phyloP scores from a whole-genome alignment of 2,797 vertebrate genomes.

The Argyrosomus regius region DNA sequence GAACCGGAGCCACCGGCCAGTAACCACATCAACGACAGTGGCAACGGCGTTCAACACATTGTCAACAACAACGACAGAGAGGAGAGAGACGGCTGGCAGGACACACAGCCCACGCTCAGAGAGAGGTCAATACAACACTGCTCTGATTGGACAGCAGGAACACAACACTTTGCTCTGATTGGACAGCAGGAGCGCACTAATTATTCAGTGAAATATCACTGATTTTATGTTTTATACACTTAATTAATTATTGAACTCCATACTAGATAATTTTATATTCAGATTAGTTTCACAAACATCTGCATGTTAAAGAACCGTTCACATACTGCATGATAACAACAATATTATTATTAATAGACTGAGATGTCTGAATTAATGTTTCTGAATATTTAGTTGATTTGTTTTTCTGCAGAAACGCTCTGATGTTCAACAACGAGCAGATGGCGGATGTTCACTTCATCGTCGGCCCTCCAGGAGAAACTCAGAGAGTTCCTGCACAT shows the following conservation, averaged over 20 bases:
- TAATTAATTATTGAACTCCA: too few relatives aligned
- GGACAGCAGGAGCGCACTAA: neutral
- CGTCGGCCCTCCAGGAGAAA: slow-evolving; percentile 90
- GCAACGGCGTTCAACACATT: slow-evolving; percentile 73
- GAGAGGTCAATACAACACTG: slow-evolving; percentile 82
- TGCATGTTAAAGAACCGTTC: too few relatives aligned
- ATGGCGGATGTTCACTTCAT: slow-evolving; percentile 97
- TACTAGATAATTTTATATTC: too few relatives aligned
- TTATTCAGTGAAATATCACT: neutral
- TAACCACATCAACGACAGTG: slow-evolving; percentile 30
- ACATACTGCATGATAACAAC: too few relatives aligned
- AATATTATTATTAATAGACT: too few relatives aligned
- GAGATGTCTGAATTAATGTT: too few relatives aligned
- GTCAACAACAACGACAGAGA: slow-evolving; percentile 87
- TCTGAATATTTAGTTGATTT: neutral
- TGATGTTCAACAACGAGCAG: slow-evolving; percentile 98
- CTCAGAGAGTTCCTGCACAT: slow-evolving; percentile 92
- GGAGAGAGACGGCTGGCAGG: slow-evolving; percentile 86
- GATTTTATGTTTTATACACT: neutral
- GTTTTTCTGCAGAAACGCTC: slow-evolving; percentile 87
- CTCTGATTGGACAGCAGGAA: neutral
- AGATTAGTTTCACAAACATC: too few relatives aligned
- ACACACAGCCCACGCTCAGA: slow-evolving; percentile 90
- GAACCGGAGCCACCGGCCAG: slow-evolving; percentile 63
- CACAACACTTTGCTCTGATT: slow-evolving; percentile 1